phyloP scores from a whole-genome alignment of 2,888 invertebrate genomes.

The Leucoma salicis region DNA sequence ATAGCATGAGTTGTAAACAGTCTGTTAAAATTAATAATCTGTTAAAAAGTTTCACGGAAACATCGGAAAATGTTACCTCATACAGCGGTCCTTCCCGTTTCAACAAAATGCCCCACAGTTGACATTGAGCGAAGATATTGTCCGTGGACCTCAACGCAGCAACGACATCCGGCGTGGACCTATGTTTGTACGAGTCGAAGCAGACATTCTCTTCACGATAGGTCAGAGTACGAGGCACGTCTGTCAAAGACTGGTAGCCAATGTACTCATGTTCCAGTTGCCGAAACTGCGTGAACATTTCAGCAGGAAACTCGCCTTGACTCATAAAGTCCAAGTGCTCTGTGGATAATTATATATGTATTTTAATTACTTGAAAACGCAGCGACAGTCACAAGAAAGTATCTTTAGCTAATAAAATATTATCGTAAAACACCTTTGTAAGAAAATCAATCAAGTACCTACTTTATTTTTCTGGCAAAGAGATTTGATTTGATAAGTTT shows the following conservation, averaged over 20 bases:
- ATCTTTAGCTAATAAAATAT: no score
- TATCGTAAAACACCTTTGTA: no score
- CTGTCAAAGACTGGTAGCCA: conserved; percentile 97
- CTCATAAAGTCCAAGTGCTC: conserved; percentile 99
- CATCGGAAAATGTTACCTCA: conserved; percentile 82
- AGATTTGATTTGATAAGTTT: no score
- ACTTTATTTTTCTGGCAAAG: no score
- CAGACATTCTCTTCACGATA: conserved; percentile 85
- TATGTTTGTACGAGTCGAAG: conserved; percentile 82
- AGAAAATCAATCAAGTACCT: no score
- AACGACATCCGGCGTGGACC: conserved; percentile 88
- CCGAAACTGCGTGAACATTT: conserved; percentile 90
- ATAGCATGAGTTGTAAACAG: no score
- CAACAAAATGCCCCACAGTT: conserved; percentile 91
- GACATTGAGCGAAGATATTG: conserved; percentile 90
- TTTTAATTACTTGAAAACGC: background rate
- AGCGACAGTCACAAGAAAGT: no score
- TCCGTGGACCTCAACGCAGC: conserved; percentile 85
- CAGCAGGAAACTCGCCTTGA: conserved; percentile 87
- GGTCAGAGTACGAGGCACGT: conserved; percentile 92
- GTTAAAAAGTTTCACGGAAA: no score
- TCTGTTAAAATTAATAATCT: no score
- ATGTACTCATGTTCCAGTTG: conserved; percentile 96
- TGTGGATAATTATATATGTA: conserved; percentile 30
- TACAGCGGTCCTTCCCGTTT: conserved; percentile 91